Percentiles rank a stretch among this genome's conserved stretches.
phyloP scores from a whole-genome alignment of 1,140 invertebrate genomes.

The Nebria ingens region DNA sequence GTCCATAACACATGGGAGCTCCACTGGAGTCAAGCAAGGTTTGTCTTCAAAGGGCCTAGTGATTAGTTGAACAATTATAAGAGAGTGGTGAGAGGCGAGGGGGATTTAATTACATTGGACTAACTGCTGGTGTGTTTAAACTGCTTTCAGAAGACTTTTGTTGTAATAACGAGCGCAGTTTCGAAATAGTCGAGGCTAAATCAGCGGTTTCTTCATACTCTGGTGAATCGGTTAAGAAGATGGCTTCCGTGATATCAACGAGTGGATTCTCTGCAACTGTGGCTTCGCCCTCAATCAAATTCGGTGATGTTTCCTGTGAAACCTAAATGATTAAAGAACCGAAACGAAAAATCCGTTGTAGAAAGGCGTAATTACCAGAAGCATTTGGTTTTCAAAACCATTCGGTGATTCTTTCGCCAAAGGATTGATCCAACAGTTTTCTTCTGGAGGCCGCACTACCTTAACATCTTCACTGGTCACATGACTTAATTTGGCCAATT shows the following conservation, averaged over 20 bases:
- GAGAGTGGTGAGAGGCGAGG: no score
- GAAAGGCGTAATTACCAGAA: constrained; percentile 24
- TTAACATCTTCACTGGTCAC: constrained; percentile 12
- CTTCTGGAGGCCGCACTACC: constrained; percentile 14
- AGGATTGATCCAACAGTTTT: constrained; percentile 27
- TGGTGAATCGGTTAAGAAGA: constrained; percentile 26
- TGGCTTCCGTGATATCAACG: not conserved
- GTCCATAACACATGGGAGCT: constrained; percentile 11
- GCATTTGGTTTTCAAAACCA: constrained; percentile 22
- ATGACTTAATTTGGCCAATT: constrained; percentile 12
- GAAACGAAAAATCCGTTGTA: not conserved
- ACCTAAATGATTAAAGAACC: not conserved
- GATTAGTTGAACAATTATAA: not conserved
- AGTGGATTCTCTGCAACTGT: not conserved
- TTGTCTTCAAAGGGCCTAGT: constrained; percentile 9
- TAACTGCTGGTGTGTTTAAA: constrained; percentile 30
- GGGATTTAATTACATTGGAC: constrained; percentile 26
- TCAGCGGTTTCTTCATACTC: constrained; percentile 62
- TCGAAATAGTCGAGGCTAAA: constrained; percentile 61
- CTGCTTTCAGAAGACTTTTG: constrained; percentile 44
- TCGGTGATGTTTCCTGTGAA: not conserved
- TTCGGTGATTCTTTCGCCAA: constrained; percentile 22
- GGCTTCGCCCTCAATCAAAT: not conserved
- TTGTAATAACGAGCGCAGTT: constrained; percentile 51
- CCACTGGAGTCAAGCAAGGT: constrained; percentile 10